Base-by-base conservation (phyloP, 2,888 invertebrate genomes). In the Acronicta leporina region DNA sequence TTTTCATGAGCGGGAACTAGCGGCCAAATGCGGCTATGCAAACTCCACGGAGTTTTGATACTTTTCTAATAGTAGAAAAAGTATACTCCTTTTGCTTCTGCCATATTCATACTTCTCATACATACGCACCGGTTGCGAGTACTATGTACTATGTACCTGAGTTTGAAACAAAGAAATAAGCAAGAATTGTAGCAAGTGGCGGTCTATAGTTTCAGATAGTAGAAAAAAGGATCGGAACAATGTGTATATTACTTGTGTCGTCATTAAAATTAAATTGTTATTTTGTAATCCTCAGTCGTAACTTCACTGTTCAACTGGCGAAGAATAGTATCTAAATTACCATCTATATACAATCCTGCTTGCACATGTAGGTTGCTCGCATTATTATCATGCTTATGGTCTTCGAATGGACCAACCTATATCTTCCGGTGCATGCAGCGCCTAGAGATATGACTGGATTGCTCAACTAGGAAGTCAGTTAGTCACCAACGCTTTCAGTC, bases 1-100 rank as follows among this genome's bases (percentile, higher is more conserved):
- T 90, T 89, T 90, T 89, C 66, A 69, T 54, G 50, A 45, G 53
- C 44, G 43, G 13, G 51, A 50, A 57, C 64, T 66, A 42, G 58
- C 54, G 68, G 65, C 61, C 63, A 46, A 61, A 59, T 46, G 57
- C 53, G 52, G 60, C 25, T 27, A 49, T 69, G 43, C 5, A 51
- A 68, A 64, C 81, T 80, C 71, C 65, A 63, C 72, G 74, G 15
- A 74, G 69, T 63, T 73, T 57, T n/a, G 7, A 43, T 43, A 25
- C 11, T 41, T 52, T 45, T 35, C 8, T 35, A 45, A 44, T 33
- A 41, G 47, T 44, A 48, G 15, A 44, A 45, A 14, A 47, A 11
- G 47, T 41, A 8, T n/a, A n/a, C n/a, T n/a, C n/a, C n/a, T n/a
- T n/a, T n/a, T n/a, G n/a, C n/a, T n/a, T n/a, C n/a, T n/a, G n/a